A percentile compares a stretch with the other conserved stretches of the same genome.
These are phyloP conservation scores for Drosophila parabipectinata DNA, from an alignment of 1,140 invertebrate species.

Conservation along the genomic window DNA sequence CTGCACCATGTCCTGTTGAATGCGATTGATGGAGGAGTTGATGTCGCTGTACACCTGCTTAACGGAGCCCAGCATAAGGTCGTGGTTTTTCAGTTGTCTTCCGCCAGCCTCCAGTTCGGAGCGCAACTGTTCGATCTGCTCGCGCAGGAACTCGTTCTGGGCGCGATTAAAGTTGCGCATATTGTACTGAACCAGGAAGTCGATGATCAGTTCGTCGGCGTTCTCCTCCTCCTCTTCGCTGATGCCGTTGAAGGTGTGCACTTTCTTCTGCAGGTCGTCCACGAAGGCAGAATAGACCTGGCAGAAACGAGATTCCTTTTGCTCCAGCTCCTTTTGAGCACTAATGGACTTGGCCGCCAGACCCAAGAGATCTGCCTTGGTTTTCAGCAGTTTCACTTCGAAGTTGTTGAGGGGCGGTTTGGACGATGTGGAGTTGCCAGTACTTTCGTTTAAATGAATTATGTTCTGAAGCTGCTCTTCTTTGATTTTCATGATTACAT, in stretches of 20 bases:
- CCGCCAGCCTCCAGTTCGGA: conserved; percentile 51
- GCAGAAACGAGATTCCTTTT: conserved; percentile 59
- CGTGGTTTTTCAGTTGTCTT: conserved; percentile 68
- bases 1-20: conserved; percentile 76
- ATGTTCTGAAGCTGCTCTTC: conserved; percentile 72
- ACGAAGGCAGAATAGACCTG: conserved; percentile 58
- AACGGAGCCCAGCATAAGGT: conserved; percentile 66
- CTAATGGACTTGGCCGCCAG: conserved; percentile 58
- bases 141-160: conserved; percentile 63
- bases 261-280: conserved; percentile 64
- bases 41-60: conserved; percentile 73
- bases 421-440: neutral
- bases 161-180: conserved; percentile 60
- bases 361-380: conserved; percentile 63
- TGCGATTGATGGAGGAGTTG: conserved; percentile 66
- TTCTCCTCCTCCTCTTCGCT: conserved; percentile 31
- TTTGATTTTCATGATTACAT: conserved; percentile 68
- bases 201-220: conserved; percentile 68
- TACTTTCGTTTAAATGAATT: conserved; percentile 45
- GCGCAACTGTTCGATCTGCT: conserved; percentile 70
- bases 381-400: conserved; percentile 69
- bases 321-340: conserved; percentile 50
- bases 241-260: conserved; percentile 65
- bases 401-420: conserved; percentile 55
- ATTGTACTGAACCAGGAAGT: conserved; percentile 75